These are phyloP conservation scores for Drosophila guanche DNA, from an alignment of 1,140 invertebrate species.

Conservation along the genomic window DNA sequence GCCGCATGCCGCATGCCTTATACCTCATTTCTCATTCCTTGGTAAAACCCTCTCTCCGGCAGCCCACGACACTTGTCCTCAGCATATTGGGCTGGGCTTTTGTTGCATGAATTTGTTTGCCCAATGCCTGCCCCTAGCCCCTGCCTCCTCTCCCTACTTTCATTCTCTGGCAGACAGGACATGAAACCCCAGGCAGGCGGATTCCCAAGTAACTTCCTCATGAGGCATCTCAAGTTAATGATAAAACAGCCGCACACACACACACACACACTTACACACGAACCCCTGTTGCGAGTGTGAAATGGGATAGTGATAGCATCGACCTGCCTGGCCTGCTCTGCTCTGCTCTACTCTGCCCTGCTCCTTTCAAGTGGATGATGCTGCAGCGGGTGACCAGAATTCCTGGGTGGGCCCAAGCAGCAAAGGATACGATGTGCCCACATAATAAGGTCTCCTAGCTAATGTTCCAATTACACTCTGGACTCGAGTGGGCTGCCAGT, in stretches of 20 bases:
- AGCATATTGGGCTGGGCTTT: conserved; percentile 23
- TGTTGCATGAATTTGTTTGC: conserved; percentile 64
- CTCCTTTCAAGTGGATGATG: too few relatives aligned
- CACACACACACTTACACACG: conserved; percentile 7
- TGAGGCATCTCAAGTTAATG: conserved; percentile 61
- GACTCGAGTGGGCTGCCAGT: too few relatives aligned
- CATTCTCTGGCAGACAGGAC: not conserved
- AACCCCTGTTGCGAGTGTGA: conserved; percentile 6
- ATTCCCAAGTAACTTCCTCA: conserved; percentile 48
- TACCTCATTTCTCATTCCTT: too few relatives aligned
- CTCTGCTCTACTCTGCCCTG: too few relatives aligned
- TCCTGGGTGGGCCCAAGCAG: too few relatives aligned
- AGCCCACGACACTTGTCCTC: too few relatives aligned
- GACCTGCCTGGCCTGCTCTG: too few relatives aligned
- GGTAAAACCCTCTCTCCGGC: conserved; percentile 18
- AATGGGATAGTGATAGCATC: conserved; percentile 4
- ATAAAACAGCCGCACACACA: conserved; percentile 45
- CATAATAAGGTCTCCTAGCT: too few relatives aligned
- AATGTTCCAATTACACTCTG: too few relatives aligned
- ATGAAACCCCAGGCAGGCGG: conserved; percentile 5
- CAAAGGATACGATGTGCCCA: too few relatives aligned
- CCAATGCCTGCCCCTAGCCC: conserved; percentile 34
- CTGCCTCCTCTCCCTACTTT: not conserved
- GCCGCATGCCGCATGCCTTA: not conserved
- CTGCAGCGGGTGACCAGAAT: too few relatives aligned